A percentile compares a stretch with the other conserved stretches of the same genome.
phyloP scores from a whole-genome alignment of 2,888 invertebrate species.

The Ophioninae sp. region DNA sequence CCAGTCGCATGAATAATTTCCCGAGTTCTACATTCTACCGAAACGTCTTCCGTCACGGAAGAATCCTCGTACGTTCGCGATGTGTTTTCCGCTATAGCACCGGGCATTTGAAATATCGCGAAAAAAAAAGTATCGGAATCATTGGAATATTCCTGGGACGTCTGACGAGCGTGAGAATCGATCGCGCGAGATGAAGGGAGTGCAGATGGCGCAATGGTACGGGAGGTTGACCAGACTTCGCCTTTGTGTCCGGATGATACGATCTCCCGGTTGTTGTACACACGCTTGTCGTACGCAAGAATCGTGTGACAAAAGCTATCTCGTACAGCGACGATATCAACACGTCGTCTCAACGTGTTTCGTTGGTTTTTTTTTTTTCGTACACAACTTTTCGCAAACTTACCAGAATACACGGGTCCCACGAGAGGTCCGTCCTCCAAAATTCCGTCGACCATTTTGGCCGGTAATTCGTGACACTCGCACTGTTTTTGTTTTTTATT shows the following conservation, averaged over 20 bases:
- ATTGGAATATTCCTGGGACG: not conserved
- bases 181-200: not conserved
- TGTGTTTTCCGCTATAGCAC: no score
- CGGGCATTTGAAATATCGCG: not conserved
- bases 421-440: slow-evolving; percentile 79
- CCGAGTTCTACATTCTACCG: no score
- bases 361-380: not conserved
- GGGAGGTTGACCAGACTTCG: slow-evolving; percentile 1
- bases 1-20: no score
- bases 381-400: slow-evolving; percentile 64
- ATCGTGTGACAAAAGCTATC: not conserved
- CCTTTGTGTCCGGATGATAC: slow-evolving; percentile 1
- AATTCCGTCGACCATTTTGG: slow-evolving; percentile 77
- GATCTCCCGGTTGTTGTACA: not conserved
- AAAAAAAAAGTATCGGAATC: not conserved
- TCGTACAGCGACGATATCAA: not conserved
- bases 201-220: slow-evolving; percentile 1
- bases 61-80: no score
- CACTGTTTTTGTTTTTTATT: slow-evolving; percentile 36
- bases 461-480: slow-evolving; percentile 61
- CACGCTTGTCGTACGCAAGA: not conserved
- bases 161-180: not conserved
- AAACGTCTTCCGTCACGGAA: no score
- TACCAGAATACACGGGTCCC: slow-evolving; percentile 77
- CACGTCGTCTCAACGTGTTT: not conserved